Evolutionary conservation across 37 sponge, comb jelly and placozoan species (phyloP), one percentile per base, ranked within the genome.

Genomic region (Tethya wilhelma): DNA sequence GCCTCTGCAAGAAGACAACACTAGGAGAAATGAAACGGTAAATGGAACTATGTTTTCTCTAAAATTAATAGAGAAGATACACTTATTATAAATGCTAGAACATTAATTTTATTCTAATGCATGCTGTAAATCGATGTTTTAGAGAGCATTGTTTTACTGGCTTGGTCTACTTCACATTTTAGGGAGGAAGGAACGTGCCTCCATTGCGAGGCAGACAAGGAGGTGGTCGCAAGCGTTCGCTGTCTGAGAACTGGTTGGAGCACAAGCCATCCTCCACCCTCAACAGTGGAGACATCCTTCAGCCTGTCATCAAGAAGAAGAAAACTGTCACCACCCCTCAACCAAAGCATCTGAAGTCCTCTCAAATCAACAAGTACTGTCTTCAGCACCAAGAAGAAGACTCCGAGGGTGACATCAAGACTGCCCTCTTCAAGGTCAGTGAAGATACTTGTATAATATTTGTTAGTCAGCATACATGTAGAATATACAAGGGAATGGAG

Each of bases 291-390:
- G 64, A 80, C 59, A 63, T 98, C 32, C 73, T 95, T 22, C 96
- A 95, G 77, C 99, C 96, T 1, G 80, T 60, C 32, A 49, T 95
- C 43, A 95, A 95, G 73, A 95, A 93, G 80, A 98, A 95, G 86
- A 95, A 86, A 62, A 95, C 94, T 9, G 94, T 98, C 20, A 67
- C 77, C 8, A 91, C 86, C 34, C 99, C 99, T 0, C 86, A 89
- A 30, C 71, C 86, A 3, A 90, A 83, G 58, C 80, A 95, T 55
- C 71, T 98, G 20, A 80, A 46, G 40, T 79, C 80, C 36, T 64
- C 83, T 5, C 56, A 78, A n/a, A 64, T 82, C 9, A 82, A 78
- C 56, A 67, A 74, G 56, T 91, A 91, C 73, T 74, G 76, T 8
- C 86, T 91, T 22, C 64, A 81, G 55, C 96, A 95, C 67, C 91